Conservation (phyloP, 2,797 vertebrate species). For the Trachops cirrhosus region DNA sequence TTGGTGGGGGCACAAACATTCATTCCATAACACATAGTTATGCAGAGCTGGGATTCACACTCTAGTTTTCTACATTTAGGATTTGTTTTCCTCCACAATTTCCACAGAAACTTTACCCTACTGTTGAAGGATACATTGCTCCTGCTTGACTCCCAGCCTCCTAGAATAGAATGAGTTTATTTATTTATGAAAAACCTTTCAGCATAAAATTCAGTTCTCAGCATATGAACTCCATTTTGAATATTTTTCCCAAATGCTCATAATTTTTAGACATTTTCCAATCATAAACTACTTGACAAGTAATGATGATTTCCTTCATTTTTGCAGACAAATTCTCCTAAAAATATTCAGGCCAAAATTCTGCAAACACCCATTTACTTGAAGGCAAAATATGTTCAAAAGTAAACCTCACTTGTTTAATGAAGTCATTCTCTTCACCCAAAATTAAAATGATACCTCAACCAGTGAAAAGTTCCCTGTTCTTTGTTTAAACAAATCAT, state of each 20-base stretch:
- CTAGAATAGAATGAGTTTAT: background rate
- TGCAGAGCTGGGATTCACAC: background rate
- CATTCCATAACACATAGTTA: background rate
- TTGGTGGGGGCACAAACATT: background rate
- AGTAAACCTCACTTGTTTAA: slow-evolving; percentile 33
- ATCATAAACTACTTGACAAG: background rate
- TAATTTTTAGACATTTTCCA: background rate
- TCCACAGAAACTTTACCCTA: background rate
- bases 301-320: background rate
- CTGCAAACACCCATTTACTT: background rate
- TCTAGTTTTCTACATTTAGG: background rate
- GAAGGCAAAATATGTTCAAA: slow-evolving; percentile 18
- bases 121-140: background rate
- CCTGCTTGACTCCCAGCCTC: background rate
- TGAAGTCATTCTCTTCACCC: background rate
- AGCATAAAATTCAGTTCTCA: background rate
- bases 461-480: slow-evolving; percentile 15
- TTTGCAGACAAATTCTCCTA: background rate
- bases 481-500: slow-evolving; percentile 35
- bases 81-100: background rate
- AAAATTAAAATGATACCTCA: slow-evolving; percentile 26
- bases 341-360: background rate
- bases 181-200: background rate
- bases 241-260: background rate
- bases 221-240: background rate